These are phyloP conservation scores for Pyxicephalus adspersus DNA, from an alignment of 2,113 vertebrate species.

Conservation along the genomic window DNA sequence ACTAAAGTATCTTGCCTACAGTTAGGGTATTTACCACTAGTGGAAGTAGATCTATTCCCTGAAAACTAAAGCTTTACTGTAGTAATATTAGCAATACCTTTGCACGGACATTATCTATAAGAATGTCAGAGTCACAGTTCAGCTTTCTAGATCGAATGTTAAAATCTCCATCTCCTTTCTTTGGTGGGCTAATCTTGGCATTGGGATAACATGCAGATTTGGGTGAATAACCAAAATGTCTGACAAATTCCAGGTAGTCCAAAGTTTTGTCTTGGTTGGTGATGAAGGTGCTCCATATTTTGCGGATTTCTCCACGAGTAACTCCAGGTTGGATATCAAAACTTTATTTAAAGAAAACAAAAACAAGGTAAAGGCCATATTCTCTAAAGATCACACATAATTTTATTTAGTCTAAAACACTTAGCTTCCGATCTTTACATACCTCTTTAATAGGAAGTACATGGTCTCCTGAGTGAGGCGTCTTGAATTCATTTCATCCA, in stretches of 20 bases:
- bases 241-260: conserved; percentile 70
- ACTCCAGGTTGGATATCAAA: conserved; percentile 70
- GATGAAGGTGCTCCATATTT: conserved; percentile 68
- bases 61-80: too few relatives aligned
- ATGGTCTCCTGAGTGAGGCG: conserved; percentile 54
- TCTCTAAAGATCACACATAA: background rate
- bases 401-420: too few relatives aligned
- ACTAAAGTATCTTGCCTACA: too few relatives aligned
- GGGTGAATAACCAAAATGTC: conserved; percentile 66
- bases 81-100: conserved; percentile 50
- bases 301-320: conserved; percentile 63
- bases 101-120: conserved; percentile 44
- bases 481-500: conserved; percentile 59
- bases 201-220: conserved; percentile 61
- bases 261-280: conserved; percentile 65
- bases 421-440: background rate
- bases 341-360: conserved; percentile 59
- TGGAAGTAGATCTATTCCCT: too few relatives aligned
- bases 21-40: too few relatives aligned
- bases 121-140: conserved; percentile 62
- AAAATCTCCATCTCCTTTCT: conserved; percentile 57
- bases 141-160: conserved; percentile 59
- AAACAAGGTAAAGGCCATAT: background rate
- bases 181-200: conserved; percentile 58
- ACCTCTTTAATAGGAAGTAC: conserved; percentile 60